Evolutionary conservation across 2,113 vertebrate species (phyloP).

Genomic region (Phylloscopus trochilus): DNA sequence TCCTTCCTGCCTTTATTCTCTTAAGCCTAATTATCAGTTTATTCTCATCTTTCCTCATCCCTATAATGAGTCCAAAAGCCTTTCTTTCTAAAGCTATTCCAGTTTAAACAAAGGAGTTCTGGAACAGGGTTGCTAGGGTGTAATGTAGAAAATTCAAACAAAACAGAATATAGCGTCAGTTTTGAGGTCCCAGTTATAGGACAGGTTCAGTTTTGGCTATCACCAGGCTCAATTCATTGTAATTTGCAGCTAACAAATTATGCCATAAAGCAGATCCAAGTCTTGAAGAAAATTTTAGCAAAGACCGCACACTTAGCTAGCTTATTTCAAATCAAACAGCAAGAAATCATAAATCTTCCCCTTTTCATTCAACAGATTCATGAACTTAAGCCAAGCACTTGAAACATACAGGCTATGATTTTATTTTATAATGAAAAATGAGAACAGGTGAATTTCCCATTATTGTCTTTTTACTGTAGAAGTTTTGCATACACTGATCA

Average conservation of each 20-base stretch:
- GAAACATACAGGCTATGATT: not conserved
- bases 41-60: not conserved
- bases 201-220: not conserved
- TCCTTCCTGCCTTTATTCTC: not conserved
- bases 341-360: not conserved
- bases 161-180: not conserved
- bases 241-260: not conserved
- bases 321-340: slow-evolving; percentile 6
- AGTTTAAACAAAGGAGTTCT: not conserved
- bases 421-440: not conserved
- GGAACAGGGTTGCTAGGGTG: not conserved
- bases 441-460: slow-evolving; percentile 12
- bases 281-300: not conserved
- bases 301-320: not conserved
- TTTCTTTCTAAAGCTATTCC: not conserved
- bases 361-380: not conserved
- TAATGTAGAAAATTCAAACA: not conserved
- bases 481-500: not conserved
- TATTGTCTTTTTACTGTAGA: not conserved
- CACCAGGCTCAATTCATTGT: not conserved
- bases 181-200: not conserved
- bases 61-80: not conserved
- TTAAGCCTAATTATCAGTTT: not conserved
- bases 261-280: not conserved
- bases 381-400: not conserved